Conservation (phyloP, 2,797 vertebrate species). For the Myripristis jacobus region DNA sequence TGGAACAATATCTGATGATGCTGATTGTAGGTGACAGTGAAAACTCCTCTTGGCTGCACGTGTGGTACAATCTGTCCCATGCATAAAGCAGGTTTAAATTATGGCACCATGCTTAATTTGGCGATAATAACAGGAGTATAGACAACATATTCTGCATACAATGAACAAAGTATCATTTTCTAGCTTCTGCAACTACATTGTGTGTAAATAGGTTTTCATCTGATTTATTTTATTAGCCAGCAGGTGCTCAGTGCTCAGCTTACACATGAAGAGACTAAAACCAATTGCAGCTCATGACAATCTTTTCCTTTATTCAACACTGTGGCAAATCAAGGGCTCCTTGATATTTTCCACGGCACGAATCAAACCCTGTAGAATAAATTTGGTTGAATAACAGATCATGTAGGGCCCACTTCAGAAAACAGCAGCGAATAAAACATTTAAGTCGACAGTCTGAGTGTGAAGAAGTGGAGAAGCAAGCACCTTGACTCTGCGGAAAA, state of each 20-base stretch:
- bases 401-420: neutral
- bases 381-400: neutral
- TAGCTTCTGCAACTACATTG: neutral
- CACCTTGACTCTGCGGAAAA: slow-evolving; percentile 15
- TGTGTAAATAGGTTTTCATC: neutral
- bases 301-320: neutral
- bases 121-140: neutral
- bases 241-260: neutral
- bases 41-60: neutral
- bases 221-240: neutral
- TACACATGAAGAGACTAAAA: neutral
- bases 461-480: slow-evolving; percentile 7
- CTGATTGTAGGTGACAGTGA: neutral
- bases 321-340: neutral
- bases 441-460: neutral
- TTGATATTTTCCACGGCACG: neutral
- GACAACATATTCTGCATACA: neutral
- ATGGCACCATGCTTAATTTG: neutral
- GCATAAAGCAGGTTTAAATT: too few relatives aligned
- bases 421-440: neutral
- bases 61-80: neutral
- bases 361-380: neutral
- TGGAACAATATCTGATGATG: neutral
- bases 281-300: neutral
- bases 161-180: too few relatives aligned